These are phyloP conservation scores for Pinctada fucata DNA, from an alignment of 2,888 invertebrate genomes.

Conservation along the genomic window DNA sequence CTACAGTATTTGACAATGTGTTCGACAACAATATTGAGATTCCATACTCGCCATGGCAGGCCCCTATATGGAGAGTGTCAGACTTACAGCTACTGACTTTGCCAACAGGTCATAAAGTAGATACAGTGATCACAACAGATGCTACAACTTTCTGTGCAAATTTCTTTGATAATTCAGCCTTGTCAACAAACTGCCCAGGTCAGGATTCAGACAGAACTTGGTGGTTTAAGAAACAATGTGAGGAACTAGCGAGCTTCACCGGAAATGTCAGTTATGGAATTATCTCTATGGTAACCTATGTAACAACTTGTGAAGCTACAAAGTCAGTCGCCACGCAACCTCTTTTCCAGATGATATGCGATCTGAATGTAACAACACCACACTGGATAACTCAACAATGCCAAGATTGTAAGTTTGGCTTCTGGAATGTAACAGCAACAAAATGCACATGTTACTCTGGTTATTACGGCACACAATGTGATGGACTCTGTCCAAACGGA, in stretches of 20 bases:
- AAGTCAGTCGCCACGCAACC: conserved; percentile 31
- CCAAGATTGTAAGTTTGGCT: conserved; percentile 54
- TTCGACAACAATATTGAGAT: conserved; percentile 54
- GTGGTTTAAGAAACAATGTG: conserved; percentile 54
- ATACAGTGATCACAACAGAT: conserved; percentile 27
- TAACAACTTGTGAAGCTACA: conserved; percentile 40
- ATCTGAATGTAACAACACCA: conserved; percentile 41
- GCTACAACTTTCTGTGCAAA: conserved; percentile 40
- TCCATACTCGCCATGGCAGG: conserved; percentile 61
- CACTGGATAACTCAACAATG: conserved; percentile 56
- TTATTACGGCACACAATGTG: conserved; percentile 60
- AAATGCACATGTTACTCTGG: conserved; percentile 58
- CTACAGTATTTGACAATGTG: conserved; percentile 52
- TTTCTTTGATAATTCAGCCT: conserved; percentile 48
- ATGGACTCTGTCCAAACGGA: conserved; percentile 57
- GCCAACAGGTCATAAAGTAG: conserved; percentile 18
- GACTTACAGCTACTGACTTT: conserved; percentile 48
- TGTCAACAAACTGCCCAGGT: conserved; percentile 44
- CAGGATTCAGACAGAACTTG: conserved; percentile 37
- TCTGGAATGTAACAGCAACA: conserved; percentile 18
- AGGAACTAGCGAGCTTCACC: conserved; percentile 44
- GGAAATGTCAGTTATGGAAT: conserved; percentile 46
- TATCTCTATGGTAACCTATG: conserved; percentile 53
- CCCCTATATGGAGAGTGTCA: conserved; percentile 59
- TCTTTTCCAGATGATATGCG: conserved; percentile 42